These are phyloP conservation scores for Chrysogorgia sp. DNA, from an alignment of 92 coral and sea anemone species.

Conservation along the genomic window DNA sequence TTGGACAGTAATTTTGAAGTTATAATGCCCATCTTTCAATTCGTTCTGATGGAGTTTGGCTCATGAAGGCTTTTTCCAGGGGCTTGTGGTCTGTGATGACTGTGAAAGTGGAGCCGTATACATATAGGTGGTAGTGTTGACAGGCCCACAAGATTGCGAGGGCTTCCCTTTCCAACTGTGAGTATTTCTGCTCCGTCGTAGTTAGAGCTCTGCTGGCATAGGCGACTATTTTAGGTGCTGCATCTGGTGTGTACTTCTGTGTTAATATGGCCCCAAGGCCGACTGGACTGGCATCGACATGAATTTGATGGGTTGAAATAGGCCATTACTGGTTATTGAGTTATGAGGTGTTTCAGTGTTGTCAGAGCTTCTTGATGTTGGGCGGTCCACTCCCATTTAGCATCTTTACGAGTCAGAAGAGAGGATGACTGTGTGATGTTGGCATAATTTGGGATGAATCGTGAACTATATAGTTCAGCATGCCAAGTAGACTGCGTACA, in stretches of 20 bases:
- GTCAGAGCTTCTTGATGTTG: not conserved
- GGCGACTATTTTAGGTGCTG: not conserved
- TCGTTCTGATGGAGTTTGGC: not conserved
- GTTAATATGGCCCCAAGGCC: conserved; percentile 1
- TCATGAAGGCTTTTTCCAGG: not conserved
- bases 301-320: not conserved
- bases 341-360: not conserved
- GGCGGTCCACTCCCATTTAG: not conserved
- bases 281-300: conserved; percentile 18
- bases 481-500: conserved; percentile 21
- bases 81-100: too few species aligned
- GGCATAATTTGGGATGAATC: conserved; percentile 15
- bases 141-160: conserved; percentile 18
- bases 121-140: conserved; percentile 9
- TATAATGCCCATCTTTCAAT: conserved; percentile 5
- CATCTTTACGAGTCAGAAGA: not conserved
- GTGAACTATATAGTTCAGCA: not conserved
- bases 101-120: not conserved
- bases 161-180: conserved; percentile 10
- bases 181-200: not conserved
- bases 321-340: not conserved
- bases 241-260: not conserved
- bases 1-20: not conserved
- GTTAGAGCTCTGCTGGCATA: conserved; percentile 17
- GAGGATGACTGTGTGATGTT: not conserved